phyloP scores from a whole-genome alignment of 2,888 invertebrate species.

The Cistogaster globosa region DNA sequence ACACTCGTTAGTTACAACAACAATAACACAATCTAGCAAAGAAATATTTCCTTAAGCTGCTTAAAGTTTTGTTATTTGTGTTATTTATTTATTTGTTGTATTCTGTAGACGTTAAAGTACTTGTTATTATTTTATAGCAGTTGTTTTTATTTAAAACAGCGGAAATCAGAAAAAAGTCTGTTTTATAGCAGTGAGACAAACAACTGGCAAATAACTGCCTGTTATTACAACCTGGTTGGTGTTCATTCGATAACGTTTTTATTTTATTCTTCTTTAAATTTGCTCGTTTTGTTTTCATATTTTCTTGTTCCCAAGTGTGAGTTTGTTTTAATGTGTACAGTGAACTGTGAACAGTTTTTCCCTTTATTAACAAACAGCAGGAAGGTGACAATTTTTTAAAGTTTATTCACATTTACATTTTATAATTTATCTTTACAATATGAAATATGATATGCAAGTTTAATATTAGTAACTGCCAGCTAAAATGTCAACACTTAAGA shows the following conservation, averaged over 20 bases:
- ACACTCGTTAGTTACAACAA: not conserved
- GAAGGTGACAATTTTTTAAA: slow-evolving; percentile 69
- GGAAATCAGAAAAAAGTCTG: slow-evolving; percentile 69
- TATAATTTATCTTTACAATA: slow-evolving; percentile 64
- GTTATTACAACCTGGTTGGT: slow-evolving; percentile 41
- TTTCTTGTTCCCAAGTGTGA: not conserved
- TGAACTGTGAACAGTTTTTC: not conserved
- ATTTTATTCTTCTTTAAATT: not conserved
- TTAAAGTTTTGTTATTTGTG: slow-evolving; percentile 43
- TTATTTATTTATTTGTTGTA: slow-evolving; percentile 28
- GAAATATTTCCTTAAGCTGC: slow-evolving; percentile 54
- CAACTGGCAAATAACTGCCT: slow-evolving; percentile 67
- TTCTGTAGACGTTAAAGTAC: not conserved
- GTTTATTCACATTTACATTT: slow-evolving; percentile 69
- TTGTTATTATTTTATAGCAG: slow-evolving; percentile 29
- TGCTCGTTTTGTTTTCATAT: not conserved
- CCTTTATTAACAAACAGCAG: slow-evolving; percentile 50
- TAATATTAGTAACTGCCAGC: slow-evolving; percentile 44
- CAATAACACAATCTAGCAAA: slow-evolving; percentile 26
- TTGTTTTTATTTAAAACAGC: slow-evolving; percentile 60
- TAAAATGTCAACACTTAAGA: slow-evolving; percentile 17
- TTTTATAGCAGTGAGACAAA: slow-evolving; percentile 62
- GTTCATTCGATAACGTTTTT: slow-evolving; percentile 17
- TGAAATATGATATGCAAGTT: slow-evolving; percentile 69
- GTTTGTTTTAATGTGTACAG: not conserved